These are phyloP conservation scores for Chloropsis cyanopogon DNA, from an alignment of 2,113 vertebrate species.

Conservation along the genomic window DNA sequence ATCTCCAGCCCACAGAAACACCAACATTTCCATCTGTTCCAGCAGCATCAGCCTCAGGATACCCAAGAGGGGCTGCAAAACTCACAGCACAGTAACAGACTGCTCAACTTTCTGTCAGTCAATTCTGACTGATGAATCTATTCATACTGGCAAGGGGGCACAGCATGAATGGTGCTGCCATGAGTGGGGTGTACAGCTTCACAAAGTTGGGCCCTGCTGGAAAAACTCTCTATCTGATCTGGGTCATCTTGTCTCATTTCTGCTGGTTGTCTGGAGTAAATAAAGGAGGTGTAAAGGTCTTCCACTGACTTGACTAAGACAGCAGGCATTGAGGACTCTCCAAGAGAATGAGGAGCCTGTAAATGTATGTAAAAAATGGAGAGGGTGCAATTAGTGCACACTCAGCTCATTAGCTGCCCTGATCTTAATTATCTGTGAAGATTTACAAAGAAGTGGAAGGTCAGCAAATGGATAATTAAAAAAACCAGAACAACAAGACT, in stretches of 20 bases:
- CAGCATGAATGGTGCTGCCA: neutral
- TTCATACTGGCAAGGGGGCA: neutral
- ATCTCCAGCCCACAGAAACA: neutral
- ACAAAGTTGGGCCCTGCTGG: neutral
- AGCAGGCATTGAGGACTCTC: neutral
- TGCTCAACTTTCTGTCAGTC: neutral
- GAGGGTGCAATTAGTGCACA: neutral
- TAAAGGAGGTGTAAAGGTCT: conserved; percentile 49
- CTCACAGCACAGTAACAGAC: neutral
- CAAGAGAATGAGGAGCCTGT: conserved; percentile 2
- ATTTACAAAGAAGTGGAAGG: neutral
- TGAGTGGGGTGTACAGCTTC: neutral
- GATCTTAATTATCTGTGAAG: neutral
- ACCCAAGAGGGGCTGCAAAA: neutral
- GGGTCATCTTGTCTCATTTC: neutral
- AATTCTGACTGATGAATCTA: neutral
- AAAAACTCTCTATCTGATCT: neutral
- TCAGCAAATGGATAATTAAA: conserved; percentile 10
- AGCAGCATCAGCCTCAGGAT: neutral
- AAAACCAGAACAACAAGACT: neutral
- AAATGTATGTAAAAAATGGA: neutral
- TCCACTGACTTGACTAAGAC: conserved; percentile 16
- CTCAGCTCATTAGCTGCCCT: neutral
- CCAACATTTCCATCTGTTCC: neutral
- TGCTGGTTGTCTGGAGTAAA: neutral